Evolutionary conservation across 2,113 vertebrate genomes (phyloP), one percentile per base, ranked within the genome.

Genomic region (Oostethus manadensis): DNA sequence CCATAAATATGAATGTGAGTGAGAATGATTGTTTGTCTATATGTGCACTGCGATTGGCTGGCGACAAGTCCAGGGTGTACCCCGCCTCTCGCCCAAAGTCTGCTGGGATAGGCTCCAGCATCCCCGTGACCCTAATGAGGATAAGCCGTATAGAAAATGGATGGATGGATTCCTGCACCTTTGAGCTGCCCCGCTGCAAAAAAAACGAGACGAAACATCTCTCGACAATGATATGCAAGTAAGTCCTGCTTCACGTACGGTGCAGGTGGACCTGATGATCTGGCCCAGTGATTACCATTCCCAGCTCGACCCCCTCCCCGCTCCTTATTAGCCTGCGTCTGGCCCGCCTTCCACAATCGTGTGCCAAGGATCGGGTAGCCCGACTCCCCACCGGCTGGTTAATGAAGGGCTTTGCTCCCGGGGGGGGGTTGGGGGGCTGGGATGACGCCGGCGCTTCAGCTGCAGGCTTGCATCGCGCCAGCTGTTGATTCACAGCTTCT

Each of bases 301-400:
- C 83, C 88, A 90, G 87, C 77, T 83, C 84, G 82, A 86, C 84
- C 83, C 86, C 88, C 86, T 84, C 82, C 81, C 78, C 8, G n/a
- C n/a, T 16, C 33, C 51, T 29, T 14, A 17, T n/a, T 20, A n/a
- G 33, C 82, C 86, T 83, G 79, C 68, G 88, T 89, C 87, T 90
- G 86, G 87, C 85, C 78, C 73, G 78, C 70, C 77, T 86, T 86
- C 82, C 82, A 80, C 69, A 70, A 78, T 74, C 80, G 81, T 83
- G 84, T 89, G 88, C 89, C 88, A 91, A 87, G 85, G 85, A 84
- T 88, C 86, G 88, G 82, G 79, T 76, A 75, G 74, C 78, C 80
- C 66, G 64, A 80, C 80, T 75, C 87, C 85, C 86, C 82, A 82
- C 83, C 68, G 80, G 74, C 77, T 86, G 80, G 79, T 84, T 87